These are phyloP conservation scores for Apostichopus leukothele DNA, from an alignment of 53 echinoderm and acorn worm genomes.

Conservation along the genomic window DNA sequence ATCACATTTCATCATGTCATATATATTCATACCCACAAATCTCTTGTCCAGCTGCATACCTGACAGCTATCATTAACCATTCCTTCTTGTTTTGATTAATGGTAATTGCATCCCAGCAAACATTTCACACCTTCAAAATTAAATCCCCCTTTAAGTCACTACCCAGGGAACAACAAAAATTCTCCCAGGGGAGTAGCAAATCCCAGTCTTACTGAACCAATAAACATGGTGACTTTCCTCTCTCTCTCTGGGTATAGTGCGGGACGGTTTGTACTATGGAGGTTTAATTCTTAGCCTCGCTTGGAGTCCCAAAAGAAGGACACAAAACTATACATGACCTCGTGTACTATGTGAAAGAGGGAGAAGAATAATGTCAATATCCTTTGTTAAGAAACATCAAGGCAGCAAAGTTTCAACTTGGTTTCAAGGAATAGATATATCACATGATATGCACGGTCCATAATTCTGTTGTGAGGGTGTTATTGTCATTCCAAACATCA, in stretches of 20 bases:
- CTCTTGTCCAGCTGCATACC: slow-evolving; percentile 21
- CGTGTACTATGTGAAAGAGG: not conserved
- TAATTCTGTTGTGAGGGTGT: not conserved
- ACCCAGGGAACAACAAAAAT: slow-evolving; percentile 39
- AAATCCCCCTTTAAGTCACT: slow-evolving; percentile 41
- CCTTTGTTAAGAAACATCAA: not conserved
- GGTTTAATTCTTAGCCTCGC: not conserved
- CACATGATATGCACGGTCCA: too few relatives aligned
- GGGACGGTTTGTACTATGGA: not conserved
- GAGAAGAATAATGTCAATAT: slow-evolving; percentile 22
- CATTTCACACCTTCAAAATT: slow-evolving; percentile 47
- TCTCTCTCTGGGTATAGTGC: not conserved
- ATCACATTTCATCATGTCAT: not conserved
- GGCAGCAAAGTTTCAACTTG: too few relatives aligned
- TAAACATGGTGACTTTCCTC: slow-evolving; percentile 6
- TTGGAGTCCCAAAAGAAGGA: slow-evolving; percentile 31
- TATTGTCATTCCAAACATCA: not conserved
- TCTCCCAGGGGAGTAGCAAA: slow-evolving; percentile 21
- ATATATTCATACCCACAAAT: not conserved
- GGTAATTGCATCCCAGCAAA: slow-evolving; percentile 41
- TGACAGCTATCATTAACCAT: slow-evolving; percentile 33
- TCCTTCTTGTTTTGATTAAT: slow-evolving; percentile 46
- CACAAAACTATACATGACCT: slow-evolving; percentile 31
- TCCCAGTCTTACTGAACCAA: slow-evolving; percentile 39
- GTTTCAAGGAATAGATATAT: too few relatives aligned